These are phyloP conservation scores for Tamias sibiricus DNA, from an alignment of 2,113 vertebrate genomes.

Conservation along the genomic window DNA sequence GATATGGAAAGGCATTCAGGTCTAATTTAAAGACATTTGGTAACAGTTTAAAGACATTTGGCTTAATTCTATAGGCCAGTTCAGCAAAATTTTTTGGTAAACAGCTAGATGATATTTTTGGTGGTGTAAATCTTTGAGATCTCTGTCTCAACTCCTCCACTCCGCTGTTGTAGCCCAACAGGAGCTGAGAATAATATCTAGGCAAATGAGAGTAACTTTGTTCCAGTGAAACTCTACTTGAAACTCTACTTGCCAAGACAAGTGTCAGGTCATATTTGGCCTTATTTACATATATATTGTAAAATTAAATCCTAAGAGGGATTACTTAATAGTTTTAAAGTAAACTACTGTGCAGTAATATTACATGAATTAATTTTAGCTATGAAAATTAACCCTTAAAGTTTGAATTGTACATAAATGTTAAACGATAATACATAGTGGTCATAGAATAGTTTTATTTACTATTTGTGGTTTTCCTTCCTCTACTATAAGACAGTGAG, in stretches of 20 bases:
- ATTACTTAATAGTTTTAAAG: slow-evolving; percentile 16
- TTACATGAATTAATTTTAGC: slow-evolving; percentile 49
- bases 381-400: not conserved
- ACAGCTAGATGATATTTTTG: not conserved
- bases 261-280: not conserved
- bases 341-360: slow-evolving; percentile 9
- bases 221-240: not conserved
- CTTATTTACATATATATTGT: not conserved
- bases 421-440: slow-evolving; percentile 44
- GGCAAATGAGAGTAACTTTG: not conserved
- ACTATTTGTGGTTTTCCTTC: not conserved
- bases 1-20: not conserved
- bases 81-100: slow-evolving; percentile 19
- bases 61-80: not conserved
- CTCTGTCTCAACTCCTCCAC: not conserved
- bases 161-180: not conserved
- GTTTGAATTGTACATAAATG: not conserved
- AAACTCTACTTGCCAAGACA: not conserved
- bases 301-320: not conserved
- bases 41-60: not conserved
- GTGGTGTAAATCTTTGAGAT: not conserved
- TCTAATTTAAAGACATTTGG: not conserved
- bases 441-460: slow-evolving; percentile 52
- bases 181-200: not conserved
- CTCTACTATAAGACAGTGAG: not conserved